Conservation (phyloP, 2,113 vertebrate species). For the Xiphorhynchus elegans region DNA sequence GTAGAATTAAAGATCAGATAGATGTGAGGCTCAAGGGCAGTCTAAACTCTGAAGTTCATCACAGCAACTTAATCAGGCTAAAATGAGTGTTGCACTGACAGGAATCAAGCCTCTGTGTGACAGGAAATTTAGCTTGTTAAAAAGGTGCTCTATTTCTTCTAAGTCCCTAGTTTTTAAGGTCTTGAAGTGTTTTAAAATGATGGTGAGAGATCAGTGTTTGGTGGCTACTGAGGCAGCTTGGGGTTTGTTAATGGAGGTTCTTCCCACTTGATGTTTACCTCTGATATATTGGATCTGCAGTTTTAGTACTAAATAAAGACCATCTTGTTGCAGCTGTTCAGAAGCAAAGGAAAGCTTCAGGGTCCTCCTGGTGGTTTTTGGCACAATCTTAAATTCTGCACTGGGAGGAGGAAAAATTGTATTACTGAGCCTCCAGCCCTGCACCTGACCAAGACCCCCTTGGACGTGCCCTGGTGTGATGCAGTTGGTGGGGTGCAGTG, state of each 20-base stretch:
- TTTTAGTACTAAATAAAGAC: neutral
- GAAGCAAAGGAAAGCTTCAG: neutral
- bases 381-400: neutral
- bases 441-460: neutral
- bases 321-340: neutral
- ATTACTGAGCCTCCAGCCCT: neutral
- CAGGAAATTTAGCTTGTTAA: slow-evolving; percentile 58
- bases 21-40: slow-evolving; percentile 75
- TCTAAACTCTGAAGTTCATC: slow-evolving; percentile 79
- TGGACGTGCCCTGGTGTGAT: neutral
- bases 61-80: slow-evolving; percentile 75
- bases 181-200: neutral
- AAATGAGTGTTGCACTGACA: slow-evolving; percentile 53
- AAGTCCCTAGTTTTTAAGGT: neutral
- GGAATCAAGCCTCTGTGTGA: slow-evolving; percentile 22
- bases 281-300: neutral
- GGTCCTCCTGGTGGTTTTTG: neutral
- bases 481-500: neutral
- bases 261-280: neutral
- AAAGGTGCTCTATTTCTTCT: slow-evolving; percentile 1
- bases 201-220: neutral
- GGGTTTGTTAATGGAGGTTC: neutral
- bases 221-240: neutral
- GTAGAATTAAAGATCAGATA: slow-evolving; percentile 75
- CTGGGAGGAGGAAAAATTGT: neutral